Evolutionary conservation across 2,888 invertebrate genomes (phyloP), one percentile per base, ranked within the genome.

Genomic region (Hemicrepidius hirtus): DNA sequence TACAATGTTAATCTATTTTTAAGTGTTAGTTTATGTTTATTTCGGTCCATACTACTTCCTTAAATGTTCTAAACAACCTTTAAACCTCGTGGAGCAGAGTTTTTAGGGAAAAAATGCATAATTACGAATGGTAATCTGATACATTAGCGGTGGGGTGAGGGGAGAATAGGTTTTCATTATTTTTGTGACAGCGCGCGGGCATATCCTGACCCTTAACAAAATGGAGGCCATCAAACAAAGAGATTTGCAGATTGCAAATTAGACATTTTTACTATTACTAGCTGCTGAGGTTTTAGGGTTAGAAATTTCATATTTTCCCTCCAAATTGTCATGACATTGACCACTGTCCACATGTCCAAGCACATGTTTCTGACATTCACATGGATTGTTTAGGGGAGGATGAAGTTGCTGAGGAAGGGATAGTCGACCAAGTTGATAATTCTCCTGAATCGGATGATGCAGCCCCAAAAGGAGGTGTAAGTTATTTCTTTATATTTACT

Each of bases 171-270:
- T 85, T 85, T 86, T 86, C 87, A 87, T 88, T 87, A 87, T 87
- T 87, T 87, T 88, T 87, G 86, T 87, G 87, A 87, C 87, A 87
- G 87, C 85, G 86, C 86, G 87, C 90, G 91, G 90, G 90, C 90
- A 90, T 90, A 90, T 90, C 86, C 90, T 90, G 91, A 91, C 91
- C 91, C 91, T 91, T 91, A 90, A 92, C 92, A 92, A 92, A 92
- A 92, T 92, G 92, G 92, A 91, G 91, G 92, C 91, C 90, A 89
- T 90, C 91, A 91, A 91, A 92, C 91, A 92, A 91, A 91, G 91
- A 91, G 90, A 91, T 91, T 91, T 90, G 90, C 90, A 90, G 88
- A 82, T 87, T 86, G 86, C 87, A 86, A 88, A 88, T 87, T 87
- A 80, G 81, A 77, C 77, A 79, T 80, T 79, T 80, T 79, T 64